A percentile compares a stretch with the other conserved stretches of the same genome.
These are phyloP conservation scores for Acleris laterana DNA, from an alignment of 2,888 invertebrate genomes.

Conservation along the genomic window DNA sequence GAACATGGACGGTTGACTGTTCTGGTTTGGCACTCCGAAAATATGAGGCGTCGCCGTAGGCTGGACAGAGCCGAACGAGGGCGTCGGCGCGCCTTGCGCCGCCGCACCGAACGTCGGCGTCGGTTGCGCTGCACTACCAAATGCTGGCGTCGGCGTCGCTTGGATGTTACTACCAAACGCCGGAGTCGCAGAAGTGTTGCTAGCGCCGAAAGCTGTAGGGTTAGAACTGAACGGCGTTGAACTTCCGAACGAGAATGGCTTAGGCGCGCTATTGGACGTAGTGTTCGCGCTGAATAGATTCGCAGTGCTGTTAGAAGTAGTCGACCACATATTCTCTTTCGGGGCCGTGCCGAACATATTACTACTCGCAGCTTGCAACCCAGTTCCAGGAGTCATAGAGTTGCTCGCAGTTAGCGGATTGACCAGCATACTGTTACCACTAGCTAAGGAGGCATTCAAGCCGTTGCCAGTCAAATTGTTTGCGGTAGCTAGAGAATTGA, in stretches of 20 bases:
- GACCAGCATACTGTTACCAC: conserved; percentile 40
- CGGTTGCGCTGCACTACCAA: conserved; percentile 18
- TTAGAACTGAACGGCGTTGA: conserved; percentile 53
- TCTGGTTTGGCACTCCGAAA: conserved; percentile 58
- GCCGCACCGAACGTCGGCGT: conserved; percentile 53
- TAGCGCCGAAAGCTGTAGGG: conserved; percentile 21
- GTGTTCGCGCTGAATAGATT: conserved; percentile 56
- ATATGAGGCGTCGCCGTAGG: conserved; percentile 48
- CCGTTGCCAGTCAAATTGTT: conserved; percentile 37
- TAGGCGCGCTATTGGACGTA: conserved; percentile 49
- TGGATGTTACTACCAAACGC: conserved; percentile 23
- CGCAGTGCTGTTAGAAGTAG: conserved; percentile 45
- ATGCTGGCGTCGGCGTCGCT: conserved; percentile 7
- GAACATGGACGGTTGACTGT: conserved; percentile 55
- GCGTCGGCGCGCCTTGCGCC: conserved; percentile 19
- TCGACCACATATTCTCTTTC: conserved; percentile 63
- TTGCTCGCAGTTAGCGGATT: conserved; percentile 44
- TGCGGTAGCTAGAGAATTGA: conserved; percentile 39
- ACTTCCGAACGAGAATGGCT: conserved; percentile 63
- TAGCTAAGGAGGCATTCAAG: conserved; percentile 26
- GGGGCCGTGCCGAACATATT: conserved; percentile 55
- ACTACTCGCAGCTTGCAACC: conserved; percentile 41
- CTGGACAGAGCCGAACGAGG: conserved; percentile 40
- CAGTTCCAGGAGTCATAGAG: conserved; percentile 43
- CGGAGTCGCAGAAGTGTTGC: conserved; percentile 24